Evolutionary conservation across 2,888 invertebrate genomes (phyloP).

Genomic region (Drosophila longiperda): DNA sequence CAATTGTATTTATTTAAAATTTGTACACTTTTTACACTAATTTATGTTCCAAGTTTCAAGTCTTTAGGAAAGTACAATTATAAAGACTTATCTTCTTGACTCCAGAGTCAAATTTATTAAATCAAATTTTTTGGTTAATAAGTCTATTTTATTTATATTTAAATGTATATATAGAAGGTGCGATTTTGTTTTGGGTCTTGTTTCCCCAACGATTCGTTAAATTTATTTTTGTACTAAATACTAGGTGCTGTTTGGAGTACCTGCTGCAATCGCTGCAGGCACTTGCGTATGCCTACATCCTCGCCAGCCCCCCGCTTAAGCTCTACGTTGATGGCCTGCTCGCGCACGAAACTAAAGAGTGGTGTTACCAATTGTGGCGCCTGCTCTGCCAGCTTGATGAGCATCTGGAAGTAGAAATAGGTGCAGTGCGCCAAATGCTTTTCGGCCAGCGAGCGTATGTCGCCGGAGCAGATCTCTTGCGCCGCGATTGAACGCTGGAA

Average conservation of each 20-base stretch:
- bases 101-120: background rate
- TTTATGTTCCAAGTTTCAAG: too few relatives aligned
- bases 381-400: constrained; percentile 80
- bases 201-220: background rate
- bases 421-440: constrained; percentile 84
- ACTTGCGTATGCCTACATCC: constrained; percentile 83
- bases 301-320: constrained; percentile 83
- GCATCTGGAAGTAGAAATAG: constrained; percentile 83
- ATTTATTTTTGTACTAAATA: background rate
- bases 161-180: background rate
- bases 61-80: background rate
- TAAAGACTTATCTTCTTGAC: background rate
- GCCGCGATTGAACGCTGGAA: constrained; percentile 65
- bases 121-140: background rate
- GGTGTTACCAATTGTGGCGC: constrained; percentile 72
- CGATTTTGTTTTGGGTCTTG: background rate
- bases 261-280: constrained; percentile 69
- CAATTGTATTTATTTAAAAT: too few relatives aligned
- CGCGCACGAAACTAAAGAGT: constrained; percentile 73
- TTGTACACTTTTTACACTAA: too few relatives aligned
- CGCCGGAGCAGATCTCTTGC: constrained; percentile 65
- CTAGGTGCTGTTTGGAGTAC: constrained; percentile 26
- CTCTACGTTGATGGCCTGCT: constrained; percentile 81
- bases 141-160: background rate
- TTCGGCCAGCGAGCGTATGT: constrained; percentile 79